These are phyloP conservation scores for Strix aluco DNA, from an alignment of 2,113 vertebrate genomes.

Conservation along the genomic window DNA sequence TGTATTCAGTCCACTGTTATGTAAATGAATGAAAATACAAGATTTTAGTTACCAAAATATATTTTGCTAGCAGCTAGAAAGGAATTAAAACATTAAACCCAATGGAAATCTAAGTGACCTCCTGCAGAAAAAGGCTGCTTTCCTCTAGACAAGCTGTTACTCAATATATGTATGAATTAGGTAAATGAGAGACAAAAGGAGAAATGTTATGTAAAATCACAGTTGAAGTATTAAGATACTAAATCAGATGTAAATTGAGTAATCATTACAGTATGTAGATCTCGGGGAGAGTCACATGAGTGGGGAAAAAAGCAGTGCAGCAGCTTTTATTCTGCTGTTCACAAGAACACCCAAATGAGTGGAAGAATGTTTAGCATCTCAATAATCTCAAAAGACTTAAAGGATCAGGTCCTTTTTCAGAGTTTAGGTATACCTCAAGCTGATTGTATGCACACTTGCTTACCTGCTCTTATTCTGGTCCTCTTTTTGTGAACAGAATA, in stretches of 20 bases:
- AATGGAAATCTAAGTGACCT: constrained; percentile 56
- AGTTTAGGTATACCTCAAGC: background rate
- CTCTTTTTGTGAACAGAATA: background rate
- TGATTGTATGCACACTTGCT: rapidly evolving
- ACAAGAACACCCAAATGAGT: background rate
- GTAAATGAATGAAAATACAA: constrained; percentile 50
- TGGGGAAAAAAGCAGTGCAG: background rate
- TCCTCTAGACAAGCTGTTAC: background rate
- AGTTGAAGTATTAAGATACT: constrained; percentile 42
- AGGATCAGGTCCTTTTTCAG: background rate
- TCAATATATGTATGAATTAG: constrained; percentile 39
- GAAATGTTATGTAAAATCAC: constrained; percentile 56
- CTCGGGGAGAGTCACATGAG: background rate
- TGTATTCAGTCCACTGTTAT: constrained; percentile 32
- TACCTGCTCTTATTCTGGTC: background rate
- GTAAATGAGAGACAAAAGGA: constrained; percentile 60
- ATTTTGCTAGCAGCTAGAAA: constrained; percentile 46
- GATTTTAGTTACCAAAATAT: constrained; percentile 60
- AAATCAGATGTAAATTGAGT: constrained; percentile 67
- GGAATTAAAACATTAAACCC: constrained; percentile 57
- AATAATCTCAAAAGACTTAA: background rate
- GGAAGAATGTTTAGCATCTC: background rate
- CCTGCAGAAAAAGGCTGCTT: constrained; percentile 36
- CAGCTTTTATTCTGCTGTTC: constrained; percentile 18
- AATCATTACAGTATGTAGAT: constrained; percentile 46